These are phyloP conservation scores for Oryzias dopingdopingensis DNA, from an alignment of 2,797 vertebrate genomes.

Conservation along the genomic window DNA sequence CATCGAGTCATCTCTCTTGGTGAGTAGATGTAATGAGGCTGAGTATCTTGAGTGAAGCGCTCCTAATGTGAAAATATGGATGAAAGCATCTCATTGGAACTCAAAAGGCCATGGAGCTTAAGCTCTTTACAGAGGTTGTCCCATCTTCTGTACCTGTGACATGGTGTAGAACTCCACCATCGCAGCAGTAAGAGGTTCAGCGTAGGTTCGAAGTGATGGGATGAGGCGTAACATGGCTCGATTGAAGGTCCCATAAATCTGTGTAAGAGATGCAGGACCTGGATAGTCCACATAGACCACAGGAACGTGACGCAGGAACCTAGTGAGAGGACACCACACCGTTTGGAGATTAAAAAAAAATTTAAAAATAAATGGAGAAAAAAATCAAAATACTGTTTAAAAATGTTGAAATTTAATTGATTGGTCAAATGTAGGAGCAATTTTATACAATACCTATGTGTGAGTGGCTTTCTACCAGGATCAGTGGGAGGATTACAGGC, in stretches of 20 bases:
- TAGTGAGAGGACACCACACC: conserved; percentile 44
- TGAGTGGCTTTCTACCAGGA: conserved; percentile 95
- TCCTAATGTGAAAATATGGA: conserved; percentile 75
- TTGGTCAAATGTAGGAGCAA: background rate
- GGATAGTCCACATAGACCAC: conserved; percentile 99
- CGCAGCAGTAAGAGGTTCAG: conserved; percentile 95
- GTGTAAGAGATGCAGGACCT: conserved; percentile 96
- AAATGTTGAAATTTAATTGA: background rate
- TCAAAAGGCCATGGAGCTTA: background rate
- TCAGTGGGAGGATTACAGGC: conserved; percentile 99
- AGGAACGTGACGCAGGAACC: conserved; percentile 96
- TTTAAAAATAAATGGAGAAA: too few species aligned
- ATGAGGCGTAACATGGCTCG: conserved; percentile 97
- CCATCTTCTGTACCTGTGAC: conserved; percentile 86
- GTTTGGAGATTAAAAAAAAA: background rate
- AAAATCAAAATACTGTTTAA: too few species aligned
- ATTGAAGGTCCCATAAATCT: conserved; percentile 99
- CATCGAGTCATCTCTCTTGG: conserved; percentile 99
- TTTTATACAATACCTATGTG: conserved; percentile 82
- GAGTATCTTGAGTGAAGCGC: conserved; percentile 96
- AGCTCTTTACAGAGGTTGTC: background rate
- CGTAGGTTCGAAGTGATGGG: conserved; percentile 91
- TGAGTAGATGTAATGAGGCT: conserved; percentile 98
- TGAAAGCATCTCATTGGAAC: background rate
- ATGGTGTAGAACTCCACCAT: conserved; percentile 99